Evolutionary conservation across 2,113 vertebrate species (phyloP).

Genomic region (Tetraodon nigroviridis): DNA sequence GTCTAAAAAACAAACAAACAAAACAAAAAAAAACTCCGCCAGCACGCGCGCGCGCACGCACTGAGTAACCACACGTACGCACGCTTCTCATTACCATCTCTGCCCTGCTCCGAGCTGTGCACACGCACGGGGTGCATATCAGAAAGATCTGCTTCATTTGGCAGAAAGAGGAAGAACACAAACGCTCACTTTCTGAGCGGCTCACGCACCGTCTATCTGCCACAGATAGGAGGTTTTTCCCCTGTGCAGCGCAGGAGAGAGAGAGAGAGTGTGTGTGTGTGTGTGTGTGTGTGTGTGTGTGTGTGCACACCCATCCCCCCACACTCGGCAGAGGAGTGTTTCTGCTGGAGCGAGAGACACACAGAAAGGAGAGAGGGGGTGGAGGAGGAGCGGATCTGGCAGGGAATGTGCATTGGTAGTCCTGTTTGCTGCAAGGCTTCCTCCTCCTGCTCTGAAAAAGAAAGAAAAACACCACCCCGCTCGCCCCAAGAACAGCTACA

Average conservation of each 20-base stretch:
- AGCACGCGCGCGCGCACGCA: background rate
- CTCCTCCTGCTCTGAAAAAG: conserved; percentile 53
- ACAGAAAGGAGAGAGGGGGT: conserved; percentile 61
- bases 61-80: too few relatives aligned
- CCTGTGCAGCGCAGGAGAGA: conserved; percentile 41
- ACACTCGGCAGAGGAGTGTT: conserved; percentile 71
- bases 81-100: conserved; percentile 44
- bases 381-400: conserved; percentile 53
- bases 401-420: conserved; percentile 71
- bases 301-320: conserved; percentile 78
- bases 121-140: conserved; percentile 34
- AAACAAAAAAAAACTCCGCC: conserved; percentile 15
- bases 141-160: conserved; percentile 53
- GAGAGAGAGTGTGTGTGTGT: conserved; percentile 59
- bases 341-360: conserved; percentile 73
- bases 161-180: conserved; percentile 5
- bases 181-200: conserved; percentile 37
- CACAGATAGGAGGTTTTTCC: conserved; percentile 44
- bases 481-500: conserved; percentile 31
- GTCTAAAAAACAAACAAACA: too few relatives aligned
- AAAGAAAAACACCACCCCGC: conserved; percentile 54
- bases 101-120: conserved; percentile 32
- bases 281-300: conserved; percentile 62
- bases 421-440: conserved; percentile 71
- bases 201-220: conserved; percentile 46